These are phyloP conservation scores for Cyprinus carpio DNA, from an alignment of 2,113 vertebrate genomes.

Conservation along the genomic window DNA sequence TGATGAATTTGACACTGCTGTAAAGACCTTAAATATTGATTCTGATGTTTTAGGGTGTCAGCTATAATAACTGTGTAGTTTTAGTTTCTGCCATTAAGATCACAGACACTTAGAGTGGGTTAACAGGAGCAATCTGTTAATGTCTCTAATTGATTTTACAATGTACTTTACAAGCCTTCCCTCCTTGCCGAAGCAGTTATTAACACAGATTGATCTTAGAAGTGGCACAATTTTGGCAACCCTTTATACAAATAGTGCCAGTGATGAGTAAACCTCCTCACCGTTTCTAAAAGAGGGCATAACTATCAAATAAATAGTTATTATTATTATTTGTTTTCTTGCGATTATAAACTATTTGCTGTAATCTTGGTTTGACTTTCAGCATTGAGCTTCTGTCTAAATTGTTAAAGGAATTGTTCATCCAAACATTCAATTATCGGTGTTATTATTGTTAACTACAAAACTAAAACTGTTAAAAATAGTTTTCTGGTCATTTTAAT, in stretches of 20 bases:
- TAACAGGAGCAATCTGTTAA: slow-evolving; percentile 18
- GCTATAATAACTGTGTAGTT: background rate
- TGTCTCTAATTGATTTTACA: slow-evolving; percentile 40
- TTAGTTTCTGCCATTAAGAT: slow-evolving; percentile 8
- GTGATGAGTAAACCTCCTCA: background rate
- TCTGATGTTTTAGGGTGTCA: background rate
- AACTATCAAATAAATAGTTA: background rate
- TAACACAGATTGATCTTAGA: slow-evolving; percentile 10
- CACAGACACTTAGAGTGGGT: slow-evolving; percentile 1
- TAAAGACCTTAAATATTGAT: slow-evolving; percentile 17
- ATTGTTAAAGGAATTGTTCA: background rate
- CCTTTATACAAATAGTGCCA: slow-evolving; percentile 28
- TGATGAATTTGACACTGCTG: background rate
- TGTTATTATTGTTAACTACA: background rate
- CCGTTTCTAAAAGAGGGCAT: background rate
- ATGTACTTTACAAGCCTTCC: slow-evolving; percentile 26
- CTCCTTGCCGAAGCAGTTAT: slow-evolving; percentile 23
- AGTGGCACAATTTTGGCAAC: slow-evolving; percentile 27
- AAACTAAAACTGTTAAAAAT: background rate
- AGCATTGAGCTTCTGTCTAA: background rate
- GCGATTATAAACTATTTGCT: background rate
- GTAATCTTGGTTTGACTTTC: background rate
- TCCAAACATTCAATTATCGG: background rate
- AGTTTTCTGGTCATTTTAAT: background rate
- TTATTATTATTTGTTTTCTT: background rate